phyloP scores from a whole-genome alignment of 2,113 vertebrate species.

The Petrocephalus zakoni region DNA sequence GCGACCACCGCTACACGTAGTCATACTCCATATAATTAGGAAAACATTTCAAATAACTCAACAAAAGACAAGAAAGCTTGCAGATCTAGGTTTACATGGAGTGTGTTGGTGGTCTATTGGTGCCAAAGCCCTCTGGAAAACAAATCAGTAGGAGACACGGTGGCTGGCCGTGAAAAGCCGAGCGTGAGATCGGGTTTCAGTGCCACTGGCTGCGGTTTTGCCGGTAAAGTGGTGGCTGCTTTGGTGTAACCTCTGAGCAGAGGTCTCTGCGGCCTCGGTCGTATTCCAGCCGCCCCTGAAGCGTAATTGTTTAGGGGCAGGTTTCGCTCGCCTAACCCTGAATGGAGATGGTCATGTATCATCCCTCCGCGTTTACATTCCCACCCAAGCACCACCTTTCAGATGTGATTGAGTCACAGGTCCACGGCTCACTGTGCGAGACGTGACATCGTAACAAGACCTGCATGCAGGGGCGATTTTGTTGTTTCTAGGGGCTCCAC shows the following conservation, averaged over 20 bases:
- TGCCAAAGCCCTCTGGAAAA: not conserved
- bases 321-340: slow-evolving; percentile 47
- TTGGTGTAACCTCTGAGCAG: not conserved
- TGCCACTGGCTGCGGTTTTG: not conserved
- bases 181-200: not conserved
- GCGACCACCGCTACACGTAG: not conserved
- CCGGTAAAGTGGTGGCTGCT: not conserved
- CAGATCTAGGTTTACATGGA: slow-evolving; percentile 12
- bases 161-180: not conserved
- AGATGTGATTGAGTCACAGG: not conserved
- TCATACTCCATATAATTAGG: not conserved
- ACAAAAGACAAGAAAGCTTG: not conserved
- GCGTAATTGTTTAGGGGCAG: slow-evolving; percentile 18
- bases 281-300: not conserved
- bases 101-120: not conserved
- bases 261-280: not conserved
- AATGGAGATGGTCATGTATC: slow-evolving; percentile 50
- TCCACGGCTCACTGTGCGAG: not conserved
- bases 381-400: slow-evolving; percentile 15
- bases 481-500: not conserved
- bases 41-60: not conserved
- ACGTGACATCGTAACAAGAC: not conserved
- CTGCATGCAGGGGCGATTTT: not conserved
- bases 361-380: slow-evolving; percentile 53
- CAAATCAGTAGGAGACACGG: not conserved